Evolutionary conservation across 2,113 vertebrate species (phyloP), one percentile per base, ranked within the genome.

Genomic region (Theristicus caerulescens): DNA sequence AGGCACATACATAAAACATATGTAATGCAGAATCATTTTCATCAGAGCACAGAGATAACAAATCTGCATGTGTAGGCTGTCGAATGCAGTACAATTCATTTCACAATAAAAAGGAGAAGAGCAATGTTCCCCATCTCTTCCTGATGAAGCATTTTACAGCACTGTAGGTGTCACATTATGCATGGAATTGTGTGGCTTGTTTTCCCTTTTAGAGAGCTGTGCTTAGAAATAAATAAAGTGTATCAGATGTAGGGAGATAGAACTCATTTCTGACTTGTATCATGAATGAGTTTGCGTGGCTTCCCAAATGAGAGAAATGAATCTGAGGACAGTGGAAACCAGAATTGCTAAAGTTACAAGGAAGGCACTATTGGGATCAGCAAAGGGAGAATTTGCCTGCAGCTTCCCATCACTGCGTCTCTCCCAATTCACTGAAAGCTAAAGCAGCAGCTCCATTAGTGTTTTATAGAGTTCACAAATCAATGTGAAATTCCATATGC

Each of bases 391-490:
- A 77, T 72, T 70, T 58, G 36, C 62, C 74, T 54, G 42, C 54
- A 86, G 36, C 47, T 93, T 82, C 59, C 61, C 66, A 69, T 82
- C 81, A 76, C 81, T 18, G 67, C 89, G 36, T 31, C 78, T 51
- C 44, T 82, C 84, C 71, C 81, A 82, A 59, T 0, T 91, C 84
- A 88, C 54, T 72, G 94, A 80, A 91, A 96, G 70, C 80, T 86
- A 36, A 73, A 86, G 81, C 64, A 95, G 86, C 83, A 87, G 73
- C 81, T 91, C 82, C 71, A 93, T 90, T 88, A 90, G 84, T 38
- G 74, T 54, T 96, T 93, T 93, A 91, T 15, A 40, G 89, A 91
- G 91, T 67, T 73, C 97, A 97, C 93, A 95, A 91, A 96, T 95
- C 96, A 96, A 82, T 77, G 58, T 80, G 94, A 94, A 94, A 94